Base-by-base conservation (phyloP, 2,797 vertebrate species). In the Enteromius radiatus region DNA sequence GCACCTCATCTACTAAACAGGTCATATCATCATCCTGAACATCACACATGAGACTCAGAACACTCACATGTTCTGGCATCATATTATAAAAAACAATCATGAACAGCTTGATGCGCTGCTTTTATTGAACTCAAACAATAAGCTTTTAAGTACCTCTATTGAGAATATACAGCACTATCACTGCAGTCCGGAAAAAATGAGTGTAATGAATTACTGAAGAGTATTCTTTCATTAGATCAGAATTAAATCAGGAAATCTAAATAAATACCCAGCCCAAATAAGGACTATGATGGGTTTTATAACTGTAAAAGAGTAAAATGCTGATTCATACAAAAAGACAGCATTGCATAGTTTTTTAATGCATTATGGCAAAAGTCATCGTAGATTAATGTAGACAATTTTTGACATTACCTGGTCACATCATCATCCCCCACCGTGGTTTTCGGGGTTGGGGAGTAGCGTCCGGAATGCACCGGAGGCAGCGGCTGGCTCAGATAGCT, bases 381-480 rank as follows among this genome's bases (percentile, higher is more conserved):
- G 21, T n/a, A 26, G 26, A 31, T 26, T 77, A 28, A 63, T 11
- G 15, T 28, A 41, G 9, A 21, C 26, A 59, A 26, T 68, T 38
- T 54, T 49, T 38, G 14, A 68, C 17, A 90, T 89, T 94, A 99
- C 98, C 97, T 95, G 67, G 95, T 95, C 88, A 97, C 92, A 75
- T 99, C 97, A 36, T 97, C 96, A 33, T 98, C 97, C 91, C 95
- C 96, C 84, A 95, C 91, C 86, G 94, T 90, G 91, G 93, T 94
- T 93, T 97, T 98, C 10, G 96, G 95, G 81, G 96, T 92, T 2
- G 97, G 97, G 0, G 97, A 99, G 69, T 96, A 98, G 77, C 95
- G 91, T 64, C 96, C 95, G 0, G 97, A 95, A 19, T 96, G 94
- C 1, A 96, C 91, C 3, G 95, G 95, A 1, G 96, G 93, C 36